phyloP scores from a whole-genome alignment of 2,113 vertebrate species.

The Axis porcinus region DNA sequence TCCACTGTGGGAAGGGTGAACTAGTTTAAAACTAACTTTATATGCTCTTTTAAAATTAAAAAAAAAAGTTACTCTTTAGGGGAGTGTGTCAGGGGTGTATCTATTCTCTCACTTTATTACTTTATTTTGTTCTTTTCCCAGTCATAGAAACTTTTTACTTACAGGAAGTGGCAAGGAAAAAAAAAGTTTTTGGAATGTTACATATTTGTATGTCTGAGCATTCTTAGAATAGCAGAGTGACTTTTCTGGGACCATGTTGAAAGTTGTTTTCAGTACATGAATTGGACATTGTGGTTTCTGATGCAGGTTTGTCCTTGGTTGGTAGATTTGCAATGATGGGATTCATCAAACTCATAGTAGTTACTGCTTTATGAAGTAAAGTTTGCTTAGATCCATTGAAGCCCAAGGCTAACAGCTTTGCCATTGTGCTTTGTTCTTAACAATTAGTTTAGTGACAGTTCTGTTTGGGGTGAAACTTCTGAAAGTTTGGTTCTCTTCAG shows the following conservation, averaged over 20 bases:
- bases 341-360: neutral
- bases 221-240: slow-evolving; percentile 51
- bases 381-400: neutral
- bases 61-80: neutral
- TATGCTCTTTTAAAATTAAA: neutral
- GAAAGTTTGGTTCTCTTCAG: neutral
- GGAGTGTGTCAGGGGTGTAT: neutral
- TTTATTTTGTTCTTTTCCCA: slow-evolving; percentile 9
- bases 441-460: neutral
- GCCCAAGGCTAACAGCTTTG: neutral
- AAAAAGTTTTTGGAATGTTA: slow-evolving; percentile 25
- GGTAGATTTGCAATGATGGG: neutral
- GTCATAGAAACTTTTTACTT: slow-evolving; percentile 41
- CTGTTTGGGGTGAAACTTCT: neutral
- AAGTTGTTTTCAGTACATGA: slow-evolving; percentile 35
- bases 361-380: neutral
- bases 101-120: neutral
- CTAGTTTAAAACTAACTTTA: neutral
- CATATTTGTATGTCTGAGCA: neutral
- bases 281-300: slow-evolving; percentile 19
- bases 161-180: neutral
- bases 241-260: neutral
- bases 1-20: neutral
- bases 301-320: neutral
- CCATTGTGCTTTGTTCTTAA: slow-evolving; percentile 27